phyloP scores from a whole-genome alignment of 2,113 vertebrate species.

The Chrysochloris asiatica region DNA sequence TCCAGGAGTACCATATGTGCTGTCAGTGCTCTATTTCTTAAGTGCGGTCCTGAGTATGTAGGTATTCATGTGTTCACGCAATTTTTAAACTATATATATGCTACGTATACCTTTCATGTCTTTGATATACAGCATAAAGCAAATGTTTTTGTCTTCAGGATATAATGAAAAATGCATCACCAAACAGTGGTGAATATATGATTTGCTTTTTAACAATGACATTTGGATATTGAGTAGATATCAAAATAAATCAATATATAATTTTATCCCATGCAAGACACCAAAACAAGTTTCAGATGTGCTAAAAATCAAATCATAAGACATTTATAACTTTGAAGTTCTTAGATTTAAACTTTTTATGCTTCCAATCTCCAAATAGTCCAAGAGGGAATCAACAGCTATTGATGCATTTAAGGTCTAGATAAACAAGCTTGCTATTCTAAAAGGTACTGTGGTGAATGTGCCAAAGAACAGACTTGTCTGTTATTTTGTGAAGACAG shows the following conservation, averaged over 20 bases:
- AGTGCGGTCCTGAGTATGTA: neutral
- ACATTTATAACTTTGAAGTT: neutral
- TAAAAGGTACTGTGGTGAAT: neutral
- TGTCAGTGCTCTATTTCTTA: neutral
- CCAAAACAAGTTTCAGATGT: neutral
- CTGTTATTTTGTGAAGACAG: neutral
- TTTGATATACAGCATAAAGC: neutral
- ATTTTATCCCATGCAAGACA: neutral
- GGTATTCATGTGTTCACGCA: neutral
- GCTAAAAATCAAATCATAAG: neutral
- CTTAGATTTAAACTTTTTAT: slow-evolving; percentile 33
- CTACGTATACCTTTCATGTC: neutral
- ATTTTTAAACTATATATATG: neutral
- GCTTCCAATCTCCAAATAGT: neutral
- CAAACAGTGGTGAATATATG: neutral
- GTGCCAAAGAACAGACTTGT: neutral
- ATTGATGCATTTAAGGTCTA: neutral
- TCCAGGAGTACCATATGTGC: neutral
- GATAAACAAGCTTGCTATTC: neutral
- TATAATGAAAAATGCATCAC: neutral
- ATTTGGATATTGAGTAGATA: neutral
- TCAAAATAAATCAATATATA: neutral
- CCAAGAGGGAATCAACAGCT: neutral
- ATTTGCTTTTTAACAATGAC: neutral
- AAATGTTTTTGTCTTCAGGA: neutral